Base-by-base conservation (phyloP, 2,113 vertebrate species). In the Lonchura striata region DNA sequence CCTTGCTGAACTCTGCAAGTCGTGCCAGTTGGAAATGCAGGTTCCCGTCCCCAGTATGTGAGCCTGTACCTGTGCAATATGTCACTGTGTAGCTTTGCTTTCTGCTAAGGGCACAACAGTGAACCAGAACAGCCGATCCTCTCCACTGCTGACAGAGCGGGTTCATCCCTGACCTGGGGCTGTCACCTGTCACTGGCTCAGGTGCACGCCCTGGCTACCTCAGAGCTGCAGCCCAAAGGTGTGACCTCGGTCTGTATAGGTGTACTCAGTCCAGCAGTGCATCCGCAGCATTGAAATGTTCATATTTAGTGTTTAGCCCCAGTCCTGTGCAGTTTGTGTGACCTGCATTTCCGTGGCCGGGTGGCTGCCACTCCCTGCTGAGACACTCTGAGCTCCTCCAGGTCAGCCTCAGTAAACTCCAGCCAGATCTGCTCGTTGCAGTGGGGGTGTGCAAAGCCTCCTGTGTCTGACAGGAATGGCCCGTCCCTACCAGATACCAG, bases 271-370 rank as follows among this genome's bases (percentile, higher is more conserved):
- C 84, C 35, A 35, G 0, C 22, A 23, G 2, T 15, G 4, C 33
- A 7, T 20, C 57, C 65, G 69, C 75, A 31, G 35, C 6, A 0
- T 22, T 33, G 65, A 1, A 4, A 41, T 20, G 19, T 49, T 90
- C 42, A 24, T 9, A 3, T 50, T 70, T 15, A 2, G 53, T 31
- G 3, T 47, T 53, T 10, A 74, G 49, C 50, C 59, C 6, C 41
- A 8, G 1, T 17, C 25, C 75, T 11, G 0, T 31, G 89, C 64
- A 35, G 72, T 85, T 37, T 28, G 60, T 86, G 18, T 70, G 56
- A 52, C 57, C 53, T 76, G 79, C 0, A 0, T 52, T 39, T 11
- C 35, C 0, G 0, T n/a, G n/a, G n/a, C n/a, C n/a, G n/a, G 21
- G 27, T 63, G 42, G 47, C 56, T 78, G 47, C 86, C 2, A 0